Percentiles rank a stretch among this genome's conserved stretches.
Conservation (phyloP, 1,140 invertebrate genomes). For the Ectropis grisescens region DNA sequence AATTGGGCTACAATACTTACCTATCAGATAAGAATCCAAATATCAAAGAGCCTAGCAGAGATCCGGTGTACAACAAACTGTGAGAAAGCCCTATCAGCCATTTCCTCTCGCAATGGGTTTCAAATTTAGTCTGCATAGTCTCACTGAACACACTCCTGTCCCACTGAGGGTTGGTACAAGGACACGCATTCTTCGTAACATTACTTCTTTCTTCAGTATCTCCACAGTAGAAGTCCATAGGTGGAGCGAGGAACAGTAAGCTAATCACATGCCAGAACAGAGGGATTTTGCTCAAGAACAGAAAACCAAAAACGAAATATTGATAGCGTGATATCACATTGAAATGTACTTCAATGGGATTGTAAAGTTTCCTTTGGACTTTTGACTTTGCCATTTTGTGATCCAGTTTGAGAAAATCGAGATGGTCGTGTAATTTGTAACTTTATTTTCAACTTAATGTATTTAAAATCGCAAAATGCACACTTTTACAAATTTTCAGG, state of each 20-base stretch:
- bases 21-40: conserved; percentile 42
- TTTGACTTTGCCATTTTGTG: conserved; percentile 23
- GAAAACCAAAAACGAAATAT: conserved; percentile 26
- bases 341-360: conserved; percentile 45
- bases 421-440: no score
- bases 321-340: conserved; percentile 30
- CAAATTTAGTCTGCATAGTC: conserved; percentile 42
- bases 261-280: conserved; percentile 40
- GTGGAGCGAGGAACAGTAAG: conserved; percentile 38
- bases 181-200: conserved; percentile 25
- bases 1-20: conserved; percentile 21
- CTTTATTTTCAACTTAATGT: no score
- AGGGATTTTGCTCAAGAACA: conserved; percentile 32
- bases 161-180: conserved; percentile 33
- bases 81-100: conserved; percentile 42
- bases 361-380: conserved; percentile 13
- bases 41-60: conserved; percentile 30
- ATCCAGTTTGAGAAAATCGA: conserved; percentile 3
- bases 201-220: conserved; percentile 10
- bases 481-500: no score
- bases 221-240: conserved; percentile 31
- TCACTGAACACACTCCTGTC: conserved; percentile 33
- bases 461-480: no score
- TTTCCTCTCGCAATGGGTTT: conserved; percentile 23
- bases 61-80: conserved; percentile 33